phyloP scores from a whole-genome alignment of 2,888 invertebrate genomes.

The Ametastegia equiseti region DNA sequence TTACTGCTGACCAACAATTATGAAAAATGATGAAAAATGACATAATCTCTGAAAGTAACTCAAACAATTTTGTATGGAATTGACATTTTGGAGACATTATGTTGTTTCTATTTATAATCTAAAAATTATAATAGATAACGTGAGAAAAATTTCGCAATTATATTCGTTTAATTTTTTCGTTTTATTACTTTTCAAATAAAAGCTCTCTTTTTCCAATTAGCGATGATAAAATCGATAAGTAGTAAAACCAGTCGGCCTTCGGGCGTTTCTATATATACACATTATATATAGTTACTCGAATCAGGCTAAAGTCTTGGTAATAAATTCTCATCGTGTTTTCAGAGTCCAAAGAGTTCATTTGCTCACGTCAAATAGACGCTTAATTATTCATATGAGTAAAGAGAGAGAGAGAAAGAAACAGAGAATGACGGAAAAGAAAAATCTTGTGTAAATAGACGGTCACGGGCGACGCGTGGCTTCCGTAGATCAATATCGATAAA shows the following conservation, averaged over 20 bases:
- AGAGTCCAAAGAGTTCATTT: constrained; percentile 28
- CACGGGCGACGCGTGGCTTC: neutral
- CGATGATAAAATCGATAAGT: neutral
- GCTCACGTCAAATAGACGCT: constrained; percentile 30
- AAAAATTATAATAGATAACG: too few relatives aligned
- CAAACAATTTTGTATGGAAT: too few relatives aligned
- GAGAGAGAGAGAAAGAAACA: neutral
- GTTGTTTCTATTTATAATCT: too few relatives aligned
- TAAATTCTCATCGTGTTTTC: neutral
- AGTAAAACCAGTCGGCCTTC: constrained; percentile 1
- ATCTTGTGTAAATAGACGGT: constrained; percentile 21
- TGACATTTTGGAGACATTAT: too few relatives aligned
- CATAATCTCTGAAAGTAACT: too few relatives aligned
- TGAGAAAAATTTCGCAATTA: neutral
- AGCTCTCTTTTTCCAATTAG: neutral
- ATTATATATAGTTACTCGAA: neutral
- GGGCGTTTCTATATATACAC: neutral
- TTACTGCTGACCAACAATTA: too few relatives aligned
- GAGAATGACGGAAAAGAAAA: neutral
- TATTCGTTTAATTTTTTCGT: neutral
- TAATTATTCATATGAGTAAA: neutral
- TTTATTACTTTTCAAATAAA: neutral
- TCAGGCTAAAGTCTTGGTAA: neutral
- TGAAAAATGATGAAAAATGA: too few relatives aligned
- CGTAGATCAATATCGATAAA: constrained; percentile 21